Evolutionary conservation across 2,797 vertebrate genomes (phyloP).

Genomic region (Melanotaenia pygmaea): DNA sequence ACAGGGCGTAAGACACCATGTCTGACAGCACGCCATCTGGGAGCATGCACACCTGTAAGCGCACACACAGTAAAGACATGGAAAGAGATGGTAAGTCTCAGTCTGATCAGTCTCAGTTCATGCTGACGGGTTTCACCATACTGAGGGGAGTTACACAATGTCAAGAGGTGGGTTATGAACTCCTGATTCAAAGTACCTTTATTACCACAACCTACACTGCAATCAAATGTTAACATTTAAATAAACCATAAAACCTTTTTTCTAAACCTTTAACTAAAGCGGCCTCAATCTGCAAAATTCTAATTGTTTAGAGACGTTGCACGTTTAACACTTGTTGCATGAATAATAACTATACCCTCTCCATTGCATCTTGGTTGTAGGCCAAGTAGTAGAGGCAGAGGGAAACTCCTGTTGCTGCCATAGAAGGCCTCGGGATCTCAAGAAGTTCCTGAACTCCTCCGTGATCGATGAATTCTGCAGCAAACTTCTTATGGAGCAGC

Average conservation of each 20-base stretch:
- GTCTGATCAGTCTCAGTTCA: no score
- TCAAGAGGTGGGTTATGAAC: not conserved
- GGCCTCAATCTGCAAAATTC: not conserved
- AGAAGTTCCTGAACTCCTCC: constrained; percentile 94
- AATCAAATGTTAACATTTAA: not conserved
- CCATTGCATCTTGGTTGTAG: constrained; percentile 97
- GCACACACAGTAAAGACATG: not conserved
- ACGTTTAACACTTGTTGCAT: not conserved
- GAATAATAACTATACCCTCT: constrained; percentile 84
- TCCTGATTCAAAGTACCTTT: not conserved
- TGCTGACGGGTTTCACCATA: not conserved
- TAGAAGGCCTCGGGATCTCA: constrained; percentile 94
- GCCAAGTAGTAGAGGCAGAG: constrained; percentile 96
- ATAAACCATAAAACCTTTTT: not conserved
- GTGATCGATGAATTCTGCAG: constrained; percentile 93
- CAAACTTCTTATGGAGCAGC: constrained; percentile 97
- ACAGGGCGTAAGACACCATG: constrained; percentile 92
- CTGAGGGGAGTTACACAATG: not conserved
- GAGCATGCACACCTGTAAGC: constrained; percentile 88
- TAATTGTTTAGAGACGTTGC: not conserved
- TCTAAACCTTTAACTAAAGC: not conserved
- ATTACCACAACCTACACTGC: not conserved
- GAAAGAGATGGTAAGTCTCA: not conserved
- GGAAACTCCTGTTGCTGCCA: constrained; percentile 96
- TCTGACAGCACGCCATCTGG: constrained; percentile 89